Conservation (phyloP, 2,797 vertebrate genomes). For the Ispidina lecontei region DNA sequence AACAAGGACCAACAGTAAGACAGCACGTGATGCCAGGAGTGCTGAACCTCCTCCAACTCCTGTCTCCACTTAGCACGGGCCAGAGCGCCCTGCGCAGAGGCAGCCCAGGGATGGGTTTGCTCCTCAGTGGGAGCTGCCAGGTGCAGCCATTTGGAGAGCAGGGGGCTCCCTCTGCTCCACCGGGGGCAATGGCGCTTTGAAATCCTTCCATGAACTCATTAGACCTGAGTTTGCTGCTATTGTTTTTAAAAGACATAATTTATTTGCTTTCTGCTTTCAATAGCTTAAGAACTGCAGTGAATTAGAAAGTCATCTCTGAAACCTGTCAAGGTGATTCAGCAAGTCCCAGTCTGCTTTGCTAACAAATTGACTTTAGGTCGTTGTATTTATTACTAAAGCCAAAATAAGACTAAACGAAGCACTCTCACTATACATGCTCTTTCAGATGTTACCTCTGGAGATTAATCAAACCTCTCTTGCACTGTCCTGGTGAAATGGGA, state of each 20-base stretch:
- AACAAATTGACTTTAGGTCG: constrained; percentile 1
- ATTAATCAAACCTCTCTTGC: not conserved
- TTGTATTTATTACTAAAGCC: not conserved
- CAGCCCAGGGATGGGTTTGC: constrained; percentile 33
- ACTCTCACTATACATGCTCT: not conserved
- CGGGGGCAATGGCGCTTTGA: constrained; percentile 53
- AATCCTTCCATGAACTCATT: constrained; percentile 57
- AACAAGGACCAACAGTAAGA: constrained; percentile 31
- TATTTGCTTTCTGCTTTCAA: not conserved
- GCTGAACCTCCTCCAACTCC: constrained; percentile 30
- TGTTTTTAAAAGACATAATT: constrained; percentile 46
- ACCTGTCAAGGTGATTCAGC: constrained; percentile 21
- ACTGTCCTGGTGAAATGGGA: not conserved
- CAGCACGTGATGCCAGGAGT: not conserved
- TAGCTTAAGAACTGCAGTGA: constrained; percentile 15
- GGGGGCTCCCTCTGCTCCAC: constrained; percentile 40
- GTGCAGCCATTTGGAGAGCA: constrained; percentile 58
- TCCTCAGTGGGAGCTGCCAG: constrained; percentile 18
- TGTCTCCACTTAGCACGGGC: not conserved
- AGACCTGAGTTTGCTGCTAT: constrained; percentile 42
- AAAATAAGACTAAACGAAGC: not conserved
- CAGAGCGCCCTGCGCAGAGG: not conserved
- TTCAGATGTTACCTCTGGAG: not conserved
- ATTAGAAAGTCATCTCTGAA: constrained; percentile 52
- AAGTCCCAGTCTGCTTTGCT: constrained; percentile 8